Percentiles rank a stretch among this genome's conserved stretches.
Conservation (phyloP, 2,797 vertebrate genomes). For the Scomberomorus guttatus region DNA sequence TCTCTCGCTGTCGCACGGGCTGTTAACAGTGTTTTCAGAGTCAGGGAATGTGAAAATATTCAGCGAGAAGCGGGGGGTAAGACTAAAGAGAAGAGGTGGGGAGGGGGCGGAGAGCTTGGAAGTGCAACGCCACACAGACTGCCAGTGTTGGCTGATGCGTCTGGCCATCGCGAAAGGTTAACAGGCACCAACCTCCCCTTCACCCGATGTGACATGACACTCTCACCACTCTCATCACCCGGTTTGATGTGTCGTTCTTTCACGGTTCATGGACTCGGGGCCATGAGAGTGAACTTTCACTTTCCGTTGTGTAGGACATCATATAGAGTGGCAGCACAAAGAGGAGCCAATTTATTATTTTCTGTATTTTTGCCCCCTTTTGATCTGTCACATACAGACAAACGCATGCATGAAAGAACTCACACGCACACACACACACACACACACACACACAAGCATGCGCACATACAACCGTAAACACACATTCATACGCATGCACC, state of each 20-base stretch:
- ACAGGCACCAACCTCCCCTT: conserved; percentile 52
- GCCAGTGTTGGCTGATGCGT: conserved; percentile 54
- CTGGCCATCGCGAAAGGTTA: conserved; percentile 78
- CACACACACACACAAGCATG: neutral
- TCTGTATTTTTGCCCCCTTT: conserved; percentile 51
- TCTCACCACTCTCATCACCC: conserved; percentile 21
- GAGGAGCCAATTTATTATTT: conserved; percentile 57
- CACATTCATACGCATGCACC: conserved; percentile 22
- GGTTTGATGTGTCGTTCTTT: conserved; percentile 59
- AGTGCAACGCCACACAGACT: conserved; percentile 38
- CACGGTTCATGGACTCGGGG: conserved; percentile 48
- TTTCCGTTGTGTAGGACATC: conserved; percentile 55
- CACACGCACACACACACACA: too few species aligned
- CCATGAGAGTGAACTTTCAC: conserved; percentile 40
- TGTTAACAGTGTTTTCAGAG: conserved; percentile 75
- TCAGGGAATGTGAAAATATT: conserved; percentile 76
- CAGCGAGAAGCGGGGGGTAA: conserved; percentile 46
- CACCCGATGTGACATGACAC: conserved; percentile 70
- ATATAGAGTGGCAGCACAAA: conserved; percentile 61
- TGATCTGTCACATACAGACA: conserved; percentile 49
- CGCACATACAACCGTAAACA: conserved; percentile 21
- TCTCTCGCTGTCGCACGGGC: conserved; percentile 43
- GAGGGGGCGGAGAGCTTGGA: neutral
- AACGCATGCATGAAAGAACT: conserved; percentile 13
- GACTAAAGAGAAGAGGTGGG: conserved; percentile 22